Evolutionary conservation across 2,797 vertebrate species (phyloP).

Genomic region (Sebastes kiyomatsui): DNA sequence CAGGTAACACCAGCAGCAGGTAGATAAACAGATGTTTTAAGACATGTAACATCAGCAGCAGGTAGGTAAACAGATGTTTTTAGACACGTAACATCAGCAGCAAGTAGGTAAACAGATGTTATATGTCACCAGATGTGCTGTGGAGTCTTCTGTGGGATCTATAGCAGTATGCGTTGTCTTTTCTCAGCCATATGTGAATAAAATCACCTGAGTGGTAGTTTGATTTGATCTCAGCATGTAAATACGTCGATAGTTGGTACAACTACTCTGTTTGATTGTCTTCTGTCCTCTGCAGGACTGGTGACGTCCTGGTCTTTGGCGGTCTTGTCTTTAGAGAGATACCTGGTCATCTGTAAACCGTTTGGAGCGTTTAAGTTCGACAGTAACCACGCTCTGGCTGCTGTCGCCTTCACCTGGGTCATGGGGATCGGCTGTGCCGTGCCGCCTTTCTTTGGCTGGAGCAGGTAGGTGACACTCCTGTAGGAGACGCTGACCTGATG

Average conservation of each 20-base stretch:
- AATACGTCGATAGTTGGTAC: no score
- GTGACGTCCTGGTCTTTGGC: slow-evolving; percentile 87
- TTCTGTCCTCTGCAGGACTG: slow-evolving; percentile 71
- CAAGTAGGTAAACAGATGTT: no score
- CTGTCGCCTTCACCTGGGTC: slow-evolving; percentile 45
- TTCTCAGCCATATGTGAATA: neutral
- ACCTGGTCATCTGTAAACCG: slow-evolving; percentile 89
- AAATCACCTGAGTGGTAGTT: neutral
- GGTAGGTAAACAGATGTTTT: no score
- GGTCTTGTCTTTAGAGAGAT: slow-evolving; percentile 85
- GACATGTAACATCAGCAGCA: no score
- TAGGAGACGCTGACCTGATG: no score
- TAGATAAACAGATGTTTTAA: no score
- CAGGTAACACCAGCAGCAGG: neutral
- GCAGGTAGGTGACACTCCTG: slow-evolving; percentile 33
- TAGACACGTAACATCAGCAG: no score
- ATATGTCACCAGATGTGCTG: no score
- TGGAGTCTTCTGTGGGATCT: neutral
- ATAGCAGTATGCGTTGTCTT: no score
- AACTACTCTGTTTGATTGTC: neutral
- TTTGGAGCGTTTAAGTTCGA: slow-evolving; percentile 85
- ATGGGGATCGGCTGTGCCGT: slow-evolving; percentile 28
- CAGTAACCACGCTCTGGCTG: slow-evolving; percentile 75
- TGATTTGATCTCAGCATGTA: neutral
- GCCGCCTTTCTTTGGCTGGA: slow-evolving; percentile 63